Evolutionary conservation across 35 echinoderm and acorn worm species (phyloP), one percentile per base, ranked within the genome.

Genomic region (Anneissia japonica): DNA sequence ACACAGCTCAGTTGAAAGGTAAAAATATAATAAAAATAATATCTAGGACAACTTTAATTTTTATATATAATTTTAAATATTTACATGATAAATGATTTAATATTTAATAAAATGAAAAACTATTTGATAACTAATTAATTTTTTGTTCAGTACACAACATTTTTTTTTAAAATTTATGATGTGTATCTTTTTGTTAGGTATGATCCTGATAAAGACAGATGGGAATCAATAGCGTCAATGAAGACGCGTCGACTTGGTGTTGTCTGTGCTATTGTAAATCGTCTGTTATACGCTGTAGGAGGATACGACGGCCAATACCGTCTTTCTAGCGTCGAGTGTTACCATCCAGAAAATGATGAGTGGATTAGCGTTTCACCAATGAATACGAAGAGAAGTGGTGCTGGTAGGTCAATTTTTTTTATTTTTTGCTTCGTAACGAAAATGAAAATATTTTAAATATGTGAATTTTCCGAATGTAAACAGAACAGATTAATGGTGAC

Each of bases 1-100:
- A 51, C 95, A 97, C 79, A 93, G 89, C 46, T 90, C 91, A 34
- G 95, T 91, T 82, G 91, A 97, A 91, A 93, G 95, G 91, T 97
- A 45, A 84, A 79, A 17, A 46, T 45, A 32, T 29, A 75, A 32
- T 46, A 32, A 2, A 32, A n/a, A 64, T 64, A 45, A 16, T 45
- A 7, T 45, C 14, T 43, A 43, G 40, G 40, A 6, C 40, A 6
- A 43, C 4, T 6, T 43, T 6, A 6, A 14, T 43, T 43, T 43
- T 43, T 43, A 6, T 43, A 43, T 43, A 6, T n/a, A n/a, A n/a
- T n/a, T 43, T 43, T 43, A 43, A 6, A 43, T 43, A 43, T 43
- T 43, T 43, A 43, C 40, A 6, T 43, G 40, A n/a, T n/a, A n/a
- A n/a, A n/a, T n/a, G n/a, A n/a, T n/a, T n/a, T n/a, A n/a, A n/a